Percentiles rank a stretch among this genome's conserved stretches.
phyloP scores from a whole-genome alignment of 2,888 invertebrate species.

The Chalcosyrphus nemorum region DNA sequence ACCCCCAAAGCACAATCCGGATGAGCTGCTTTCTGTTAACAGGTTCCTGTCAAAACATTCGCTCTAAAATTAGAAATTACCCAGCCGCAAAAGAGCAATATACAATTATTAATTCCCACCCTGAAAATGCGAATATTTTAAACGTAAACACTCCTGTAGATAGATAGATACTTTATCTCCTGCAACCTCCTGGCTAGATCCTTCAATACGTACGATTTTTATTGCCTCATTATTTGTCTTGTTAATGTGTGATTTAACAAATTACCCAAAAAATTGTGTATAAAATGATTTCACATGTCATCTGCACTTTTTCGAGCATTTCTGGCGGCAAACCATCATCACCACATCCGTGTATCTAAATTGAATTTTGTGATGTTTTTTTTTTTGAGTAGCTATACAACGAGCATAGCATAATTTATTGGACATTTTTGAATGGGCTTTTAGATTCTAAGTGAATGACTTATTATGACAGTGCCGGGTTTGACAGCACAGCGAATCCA shows the following conservation, averaged over 20 bases:
- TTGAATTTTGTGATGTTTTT: too few species aligned
- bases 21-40: conserved; percentile 11
- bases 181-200: neutral
- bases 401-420: neutral
- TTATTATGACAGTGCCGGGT: neutral
- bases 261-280: neutral
- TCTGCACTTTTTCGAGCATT: neutral
- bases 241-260: neutral
- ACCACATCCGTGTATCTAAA: neutral
- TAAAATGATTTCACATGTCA: neutral
- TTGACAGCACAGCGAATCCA: neutral
- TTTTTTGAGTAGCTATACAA: too few species aligned
- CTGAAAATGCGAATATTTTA: neutral
- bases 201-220: neutral
- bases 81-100: neutral
- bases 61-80: conserved; percentile 31
- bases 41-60: conserved; percentile 20
- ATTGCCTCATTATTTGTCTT: neutral
- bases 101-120: neutral
- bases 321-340: neutral
- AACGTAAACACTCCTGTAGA: neutral
- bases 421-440: neutral
- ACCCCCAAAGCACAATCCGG: neutral
- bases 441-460: neutral
- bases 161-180: neutral